Base-by-base conservation (phyloP, 2,888 invertebrate genomes). In the Lymantria monacha region DNA sequence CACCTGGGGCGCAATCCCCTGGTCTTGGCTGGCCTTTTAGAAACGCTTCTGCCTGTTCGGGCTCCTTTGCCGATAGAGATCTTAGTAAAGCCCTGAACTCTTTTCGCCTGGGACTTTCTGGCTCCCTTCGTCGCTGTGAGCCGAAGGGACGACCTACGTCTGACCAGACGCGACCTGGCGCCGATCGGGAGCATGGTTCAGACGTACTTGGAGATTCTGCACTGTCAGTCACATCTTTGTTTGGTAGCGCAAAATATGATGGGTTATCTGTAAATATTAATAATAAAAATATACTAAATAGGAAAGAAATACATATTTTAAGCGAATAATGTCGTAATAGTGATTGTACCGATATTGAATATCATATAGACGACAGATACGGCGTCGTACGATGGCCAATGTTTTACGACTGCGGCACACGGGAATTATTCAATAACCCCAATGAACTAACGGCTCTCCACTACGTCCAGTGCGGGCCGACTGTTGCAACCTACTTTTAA, bases 211-310 rank as follows among this genome's bases (percentile, higher is more conserved):
- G 71, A 11, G 79, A 59, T 30, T 79, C 81, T 22, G 74, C 74
- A 61, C 73, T 79, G 51, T 87, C 85, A 7, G 84, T 67, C 49
- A 83, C 85, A 80, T 89, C 85, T 62, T 88, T 92, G 72, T 93
- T 91, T 62, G 93, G 92, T 70, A 95, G 84, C 71, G 95, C 93
- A 82, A 96, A 96, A 81, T 96, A 96, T 58, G 95, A 95, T 43
- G 95, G 95, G 83, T 95, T 96, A 87, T 95, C 95, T 95, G 93
- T 66, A 92, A 91, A 80, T 88, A 76, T n/a, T n/a, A n/a, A n/a
- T n/a, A 69, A 58, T 47, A 38, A 5, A 47, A 41, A 52, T 30
- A 30, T 42, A 30, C 33, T 42, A 7, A 15, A 41, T 13, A 13
- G 12, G n/a, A 10, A 8, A 15, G 22, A 33, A 31, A n/a, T n/a